phyloP scores from a whole-genome alignment of 30 jellyfish, hydroid and myxozoan genomes.

The Pseudorhiza aurosa region DNA sequence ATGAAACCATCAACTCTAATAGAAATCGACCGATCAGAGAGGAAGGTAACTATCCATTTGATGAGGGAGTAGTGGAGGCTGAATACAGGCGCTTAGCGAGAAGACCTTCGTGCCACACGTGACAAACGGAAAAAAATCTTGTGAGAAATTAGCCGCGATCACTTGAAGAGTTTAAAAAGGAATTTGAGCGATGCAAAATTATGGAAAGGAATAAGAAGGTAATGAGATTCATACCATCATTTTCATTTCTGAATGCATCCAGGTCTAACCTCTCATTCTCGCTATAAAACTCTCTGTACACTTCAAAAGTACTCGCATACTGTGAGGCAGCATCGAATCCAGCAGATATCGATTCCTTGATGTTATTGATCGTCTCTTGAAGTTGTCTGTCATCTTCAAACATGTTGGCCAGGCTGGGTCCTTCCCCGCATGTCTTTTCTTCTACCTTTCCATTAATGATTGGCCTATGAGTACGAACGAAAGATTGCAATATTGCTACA shows the following conservation, averaged over 20 bases:
- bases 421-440: conserved; percentile 93
- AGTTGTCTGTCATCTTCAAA: conserved; percentile 89
- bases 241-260: conserved; percentile 58
- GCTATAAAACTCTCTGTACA: conserved; percentile 75
- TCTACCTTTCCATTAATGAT: conserved; percentile 92
- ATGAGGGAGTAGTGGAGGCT: no score
- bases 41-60: no score
- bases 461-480: conserved; percentile 65
- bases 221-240: conserved; percentile 65
- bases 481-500: not conserved
- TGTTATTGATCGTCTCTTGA: conserved; percentile 71
- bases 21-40: no score
- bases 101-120: no score
- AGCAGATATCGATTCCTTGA: conserved; percentile 79
- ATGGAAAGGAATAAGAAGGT: not conserved
- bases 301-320: conserved; percentile 81
- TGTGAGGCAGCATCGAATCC: conserved; percentile 89
- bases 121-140: no score
- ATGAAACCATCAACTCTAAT: no score
- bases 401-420: conserved; percentile 94
- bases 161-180: not conserved
- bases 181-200: not conserved
- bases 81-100: no score
- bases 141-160: no score
- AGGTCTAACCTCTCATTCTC: conserved; percentile 84